A percentile compares a stretch with the other conserved stretches of the same genome.
Evolutionary conservation across 2,888 invertebrate genomes (phyloP).

Genomic region (Seira musarum): DNA sequence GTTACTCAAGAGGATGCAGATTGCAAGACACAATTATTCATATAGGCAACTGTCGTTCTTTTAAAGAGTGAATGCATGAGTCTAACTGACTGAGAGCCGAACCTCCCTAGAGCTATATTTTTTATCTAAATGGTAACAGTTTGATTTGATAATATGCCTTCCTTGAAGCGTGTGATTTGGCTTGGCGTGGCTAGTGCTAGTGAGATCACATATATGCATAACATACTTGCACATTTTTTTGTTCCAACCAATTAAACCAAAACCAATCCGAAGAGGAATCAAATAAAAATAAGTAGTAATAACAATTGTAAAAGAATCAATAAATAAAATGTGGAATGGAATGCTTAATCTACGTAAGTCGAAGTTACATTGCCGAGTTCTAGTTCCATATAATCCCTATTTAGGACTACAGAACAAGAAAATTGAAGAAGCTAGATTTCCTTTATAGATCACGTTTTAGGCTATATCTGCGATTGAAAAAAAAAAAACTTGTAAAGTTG

Average conservation of each 20-base stretch:
- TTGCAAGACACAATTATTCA: neutral
- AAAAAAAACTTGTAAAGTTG: too few species aligned
- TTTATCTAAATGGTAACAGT: conserved; percentile 1
- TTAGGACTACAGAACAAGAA: neutral
- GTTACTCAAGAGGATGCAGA: neutral
- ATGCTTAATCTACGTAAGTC: neutral
- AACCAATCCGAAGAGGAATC: neutral
- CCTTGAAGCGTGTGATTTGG: conserved; percentile 15
- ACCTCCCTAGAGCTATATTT: neutral
- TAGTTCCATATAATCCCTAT: neutral
- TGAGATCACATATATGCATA: neutral
- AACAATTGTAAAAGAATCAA: conserved; percentile 30
- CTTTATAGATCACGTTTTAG: too few species aligned
- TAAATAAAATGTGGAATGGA: conserved; percentile 30
- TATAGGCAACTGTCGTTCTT: neutral
- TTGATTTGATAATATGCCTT: neutral
- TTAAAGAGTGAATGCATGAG: neutral
- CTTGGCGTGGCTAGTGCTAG: neutral
- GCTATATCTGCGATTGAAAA: too few species aligned
- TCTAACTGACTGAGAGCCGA: neutral
- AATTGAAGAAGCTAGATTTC: too few species aligned
- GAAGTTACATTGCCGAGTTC: neutral
- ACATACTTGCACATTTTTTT: neutral
- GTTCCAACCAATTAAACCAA: conserved; percentile 12
- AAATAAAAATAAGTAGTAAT: conserved; percentile 26